Percentiles rank a stretch among this genome's conserved stretches.
phyloP scores from a whole-genome alignment of 2,888 invertebrate genomes.

The Luffia ferchaultella region DNA sequence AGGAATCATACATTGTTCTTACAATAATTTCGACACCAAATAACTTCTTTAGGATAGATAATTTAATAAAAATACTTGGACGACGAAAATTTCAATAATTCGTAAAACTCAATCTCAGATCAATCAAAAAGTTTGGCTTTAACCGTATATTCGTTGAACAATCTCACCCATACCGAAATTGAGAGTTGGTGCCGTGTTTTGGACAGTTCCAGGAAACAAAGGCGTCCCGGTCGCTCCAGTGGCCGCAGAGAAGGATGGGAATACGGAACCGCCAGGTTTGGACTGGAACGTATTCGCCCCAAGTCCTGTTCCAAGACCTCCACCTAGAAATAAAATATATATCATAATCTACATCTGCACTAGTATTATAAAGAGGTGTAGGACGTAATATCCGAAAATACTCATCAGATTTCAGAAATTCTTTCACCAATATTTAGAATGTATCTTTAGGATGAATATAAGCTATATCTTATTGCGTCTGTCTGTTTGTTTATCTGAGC shows the following conservation, averaged over 20 bases:
- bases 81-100: neutral
- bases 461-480: too few species aligned
- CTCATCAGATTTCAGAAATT: too few species aligned
- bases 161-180: slow-evolving; percentile 36
- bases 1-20: neutral
- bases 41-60: too few species aligned
- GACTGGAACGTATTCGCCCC: slow-evolving; percentile 31
- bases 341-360: too few species aligned
- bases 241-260: slow-evolving; percentile 25
- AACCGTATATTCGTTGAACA: neutral
- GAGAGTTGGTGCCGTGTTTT: slow-evolving; percentile 33
- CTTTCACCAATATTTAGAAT: too few species aligned
- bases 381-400: too few species aligned
- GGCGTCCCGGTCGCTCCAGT: slow-evolving; percentile 14
- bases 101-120: neutral
- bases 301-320: slow-evolving; percentile 36
- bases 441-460: too few species aligned
- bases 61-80: too few species aligned
- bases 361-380: too few species aligned
- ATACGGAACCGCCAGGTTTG: slow-evolving; percentile 38
- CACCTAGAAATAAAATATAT: slow-evolving; percentile 21
- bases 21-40: neutral
- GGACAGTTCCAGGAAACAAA: slow-evolving; percentile 56
- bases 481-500: too few species aligned
- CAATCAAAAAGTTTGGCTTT: neutral